Conservation (phyloP, 1,140 invertebrate genomes). For the Ridgeia piscesae region DNA sequence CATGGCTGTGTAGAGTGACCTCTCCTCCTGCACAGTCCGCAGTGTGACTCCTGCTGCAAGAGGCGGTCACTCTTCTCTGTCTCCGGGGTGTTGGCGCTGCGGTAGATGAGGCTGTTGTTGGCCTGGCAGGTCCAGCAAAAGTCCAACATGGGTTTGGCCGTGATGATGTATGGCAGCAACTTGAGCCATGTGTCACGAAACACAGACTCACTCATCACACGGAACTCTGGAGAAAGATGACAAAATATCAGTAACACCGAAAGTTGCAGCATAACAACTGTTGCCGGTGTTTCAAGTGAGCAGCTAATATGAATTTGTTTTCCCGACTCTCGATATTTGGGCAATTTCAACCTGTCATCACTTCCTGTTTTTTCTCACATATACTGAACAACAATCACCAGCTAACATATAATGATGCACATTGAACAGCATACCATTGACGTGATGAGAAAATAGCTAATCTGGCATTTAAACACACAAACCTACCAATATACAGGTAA, state of each 20-base stretch:
- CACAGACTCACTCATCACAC: conserved; percentile 10
- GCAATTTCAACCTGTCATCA: not conserved
- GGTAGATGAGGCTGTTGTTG: conserved; percentile 31
- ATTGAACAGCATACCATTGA: not conserved
- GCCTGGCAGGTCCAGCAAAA: conserved; percentile 37
- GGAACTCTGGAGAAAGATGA: not conserved
- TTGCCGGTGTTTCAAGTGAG: not conserved
- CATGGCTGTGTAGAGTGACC: no score
- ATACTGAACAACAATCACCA: not conserved
- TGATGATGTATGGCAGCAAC: conserved; percentile 26
- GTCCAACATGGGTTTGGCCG: conserved; percentile 34
- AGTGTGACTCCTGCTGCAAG: not conserved
- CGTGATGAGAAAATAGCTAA: not conserved
- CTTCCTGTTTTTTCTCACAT: not conserved
- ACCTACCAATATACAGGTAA: not conserved
- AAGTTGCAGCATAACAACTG: not conserved
- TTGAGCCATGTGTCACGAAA: conserved; percentile 26
- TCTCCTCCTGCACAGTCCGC: conserved; percentile 8
- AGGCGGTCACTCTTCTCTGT: conserved; percentile 29
- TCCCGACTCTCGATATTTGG: not conserved
- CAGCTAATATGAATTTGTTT: not conserved
- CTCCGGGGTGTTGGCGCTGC: conserved; percentile 24
- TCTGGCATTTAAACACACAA: not conserved
- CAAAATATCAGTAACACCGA: conserved; percentile 11
- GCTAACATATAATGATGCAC: not conserved